Evolutionary conservation across 92 coral and sea anemone species (phyloP).

Genomic region (Metridium senile): DNA sequence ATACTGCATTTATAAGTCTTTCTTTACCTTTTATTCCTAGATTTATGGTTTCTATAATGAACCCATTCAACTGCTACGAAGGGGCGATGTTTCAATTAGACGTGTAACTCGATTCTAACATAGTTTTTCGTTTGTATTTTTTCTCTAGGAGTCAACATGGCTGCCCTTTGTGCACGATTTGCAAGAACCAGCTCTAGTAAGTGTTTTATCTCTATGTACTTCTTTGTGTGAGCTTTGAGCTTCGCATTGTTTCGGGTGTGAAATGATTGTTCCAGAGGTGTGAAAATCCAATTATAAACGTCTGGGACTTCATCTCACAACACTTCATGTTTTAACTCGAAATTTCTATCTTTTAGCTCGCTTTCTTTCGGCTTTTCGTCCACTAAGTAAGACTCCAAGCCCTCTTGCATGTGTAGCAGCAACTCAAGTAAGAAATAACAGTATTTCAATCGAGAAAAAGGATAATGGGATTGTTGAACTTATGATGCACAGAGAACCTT

Average conservation of each 20-base stretch:
- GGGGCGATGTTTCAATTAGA: not conserved
- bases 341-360: slow-evolving; percentile 5
- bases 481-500: slow-evolving; percentile 66
- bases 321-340: not conserved
- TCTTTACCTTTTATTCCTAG: not conserved
- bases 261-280: not conserved
- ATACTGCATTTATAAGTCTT: not conserved
- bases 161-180: slow-evolving; percentile 23
- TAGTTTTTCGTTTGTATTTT: not conserved
- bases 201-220: not conserved
- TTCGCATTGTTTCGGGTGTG: not conserved
- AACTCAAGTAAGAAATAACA: slow-evolving; percentile 24
- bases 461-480: slow-evolving; percentile 55
- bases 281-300: not conserved
- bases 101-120: no score
- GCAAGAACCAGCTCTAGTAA: slow-evolving; percentile 10
- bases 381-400: not conserved
- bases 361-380: slow-evolving; percentile 10
- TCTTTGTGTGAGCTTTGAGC: not conserved
- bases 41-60: not conserved
- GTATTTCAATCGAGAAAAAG: slow-evolving; percentile 38
- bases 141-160: slow-evolving; percentile 20
- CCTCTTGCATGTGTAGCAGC: slow-evolving; percentile 3
- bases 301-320: not conserved
- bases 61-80: not conserved